Percentiles rank a stretch among this genome's conserved stretches.
Evolutionary conservation across 1,140 invertebrate genomes (phyloP).

Genomic region (Diuraphis noxia): DNA sequence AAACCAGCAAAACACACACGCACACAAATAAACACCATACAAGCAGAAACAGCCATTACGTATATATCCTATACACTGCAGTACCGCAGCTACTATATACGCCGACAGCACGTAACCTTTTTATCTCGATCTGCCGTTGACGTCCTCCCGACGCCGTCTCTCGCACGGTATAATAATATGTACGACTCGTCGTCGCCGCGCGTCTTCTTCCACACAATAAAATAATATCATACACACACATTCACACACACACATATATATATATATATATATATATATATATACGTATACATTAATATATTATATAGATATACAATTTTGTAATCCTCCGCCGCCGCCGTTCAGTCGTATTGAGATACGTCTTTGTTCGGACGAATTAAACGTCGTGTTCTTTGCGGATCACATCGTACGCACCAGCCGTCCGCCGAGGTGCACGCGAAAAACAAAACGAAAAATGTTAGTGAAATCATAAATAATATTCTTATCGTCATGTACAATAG

Average conservation of each 20-base stretch:
- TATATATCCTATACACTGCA: not conserved
- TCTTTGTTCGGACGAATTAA: constrained; percentile 31
- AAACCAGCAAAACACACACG: not conserved
- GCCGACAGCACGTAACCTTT: not conserved
- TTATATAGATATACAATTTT: not conserved
- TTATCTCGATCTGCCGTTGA: constrained; percentile 42
- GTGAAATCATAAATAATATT: not conserved
- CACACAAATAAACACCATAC: not conserved
- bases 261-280: too few relatives aligned
- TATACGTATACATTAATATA: too few relatives aligned
- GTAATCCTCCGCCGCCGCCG: not conserved
- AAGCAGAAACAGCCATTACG: not conserved
- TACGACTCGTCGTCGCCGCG: not conserved
- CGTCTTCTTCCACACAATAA: not conserved
- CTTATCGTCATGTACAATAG: too few relatives aligned
- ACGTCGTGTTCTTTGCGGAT: not conserved
- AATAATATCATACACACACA: not conserved
- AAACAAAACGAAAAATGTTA: not conserved
- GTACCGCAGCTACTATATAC: not conserved
- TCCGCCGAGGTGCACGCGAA: not conserved
- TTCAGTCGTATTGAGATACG: not conserved
- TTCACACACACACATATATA: too few relatives aligned
- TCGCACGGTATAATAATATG: not conserved
- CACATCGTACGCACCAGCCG: too few relatives aligned
- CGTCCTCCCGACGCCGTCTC: constrained; percentile 19